Percentiles rank a stretch among this genome's conserved stretches.
Conservation (phyloP, 2,797 vertebrate species). For the Ptychobarbus kaznakovi region DNA sequence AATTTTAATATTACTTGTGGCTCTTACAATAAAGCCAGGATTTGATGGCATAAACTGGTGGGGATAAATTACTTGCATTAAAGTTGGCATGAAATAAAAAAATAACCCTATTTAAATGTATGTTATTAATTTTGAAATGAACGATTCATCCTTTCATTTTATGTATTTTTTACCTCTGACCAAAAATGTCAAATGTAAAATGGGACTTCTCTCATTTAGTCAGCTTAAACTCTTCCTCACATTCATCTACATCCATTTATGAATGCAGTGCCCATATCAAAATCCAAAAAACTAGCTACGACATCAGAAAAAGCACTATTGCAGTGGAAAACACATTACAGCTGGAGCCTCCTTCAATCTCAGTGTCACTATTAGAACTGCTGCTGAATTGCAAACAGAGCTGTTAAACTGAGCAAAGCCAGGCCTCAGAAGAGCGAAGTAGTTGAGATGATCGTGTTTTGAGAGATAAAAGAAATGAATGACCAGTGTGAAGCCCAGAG, state of each 20-base stretch:
- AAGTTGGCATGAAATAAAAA: neutral
- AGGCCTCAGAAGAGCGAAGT: conserved; percentile 5
- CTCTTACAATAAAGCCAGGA: neutral
- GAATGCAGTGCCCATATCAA: neutral
- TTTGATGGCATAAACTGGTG: neutral
- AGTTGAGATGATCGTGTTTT: neutral
- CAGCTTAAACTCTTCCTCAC: neutral
- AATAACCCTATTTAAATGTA: neutral
- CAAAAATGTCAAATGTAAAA: neutral
- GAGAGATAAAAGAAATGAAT: conserved; percentile 10
- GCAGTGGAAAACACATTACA: neutral
- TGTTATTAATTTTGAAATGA: neutral
- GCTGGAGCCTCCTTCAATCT: conserved; percentile 21
- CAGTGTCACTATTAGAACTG: neutral
- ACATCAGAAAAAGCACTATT: neutral
- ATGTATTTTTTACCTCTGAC: neutral
- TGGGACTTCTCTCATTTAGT: neutral
- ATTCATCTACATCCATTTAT: neutral
- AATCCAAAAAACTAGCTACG: neutral
- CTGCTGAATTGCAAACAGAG: neutral
- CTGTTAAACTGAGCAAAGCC: conserved; percentile 13
- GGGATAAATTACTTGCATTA: neutral
- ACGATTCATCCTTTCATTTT: neutral
- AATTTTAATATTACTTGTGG: neutral
- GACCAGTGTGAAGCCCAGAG: neutral